phyloP scores from a whole-genome alignment of 2,888 invertebrate genomes.

The Urechis unicinctus region DNA sequence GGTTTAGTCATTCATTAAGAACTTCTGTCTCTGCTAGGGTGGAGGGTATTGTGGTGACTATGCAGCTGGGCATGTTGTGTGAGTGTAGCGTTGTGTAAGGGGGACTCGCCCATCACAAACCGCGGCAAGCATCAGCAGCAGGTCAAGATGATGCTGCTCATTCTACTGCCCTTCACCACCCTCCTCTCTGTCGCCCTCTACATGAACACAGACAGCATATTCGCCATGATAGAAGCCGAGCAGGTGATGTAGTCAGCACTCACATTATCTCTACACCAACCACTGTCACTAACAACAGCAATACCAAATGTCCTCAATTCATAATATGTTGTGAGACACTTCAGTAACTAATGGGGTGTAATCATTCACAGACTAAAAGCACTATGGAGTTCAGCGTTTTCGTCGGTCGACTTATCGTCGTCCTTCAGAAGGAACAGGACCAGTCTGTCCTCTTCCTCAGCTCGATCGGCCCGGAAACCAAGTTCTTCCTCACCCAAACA shows the following conservation, averaged over 20 bases:
- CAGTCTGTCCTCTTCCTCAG: constrained; percentile 29
- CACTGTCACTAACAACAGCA: too few species aligned
- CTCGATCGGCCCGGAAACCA: constrained; percentile 26
- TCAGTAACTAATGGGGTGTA: too few species aligned
- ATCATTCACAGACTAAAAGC: constrained; percentile 24
- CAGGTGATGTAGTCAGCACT: too few species aligned
- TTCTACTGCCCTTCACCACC: not conserved
- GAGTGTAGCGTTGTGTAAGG: not conserved
- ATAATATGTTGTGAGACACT: too few species aligned
- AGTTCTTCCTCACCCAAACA: constrained; percentile 24
- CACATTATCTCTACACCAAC: too few species aligned
- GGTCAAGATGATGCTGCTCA: not conserved
- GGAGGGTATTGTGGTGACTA: too few species aligned
- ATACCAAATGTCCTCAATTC: too few species aligned
- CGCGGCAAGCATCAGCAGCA: not conserved
- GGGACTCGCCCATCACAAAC: not conserved
- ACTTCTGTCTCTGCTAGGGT: too few species aligned
- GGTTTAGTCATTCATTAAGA: too few species aligned
- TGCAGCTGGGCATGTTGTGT: too few species aligned
- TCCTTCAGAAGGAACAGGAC: constrained; percentile 30
- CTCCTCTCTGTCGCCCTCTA: not conserved
- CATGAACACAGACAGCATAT: not conserved
- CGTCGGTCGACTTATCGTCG: constrained; percentile 28
- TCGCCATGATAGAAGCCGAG: not conserved
- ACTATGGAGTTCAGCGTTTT: constrained; percentile 30